Evolutionary conservation across 1,140 invertebrate genomes (phyloP), one percentile per base, ranked within the genome.

Genomic region (Temnothorax longispinosus): DNA sequence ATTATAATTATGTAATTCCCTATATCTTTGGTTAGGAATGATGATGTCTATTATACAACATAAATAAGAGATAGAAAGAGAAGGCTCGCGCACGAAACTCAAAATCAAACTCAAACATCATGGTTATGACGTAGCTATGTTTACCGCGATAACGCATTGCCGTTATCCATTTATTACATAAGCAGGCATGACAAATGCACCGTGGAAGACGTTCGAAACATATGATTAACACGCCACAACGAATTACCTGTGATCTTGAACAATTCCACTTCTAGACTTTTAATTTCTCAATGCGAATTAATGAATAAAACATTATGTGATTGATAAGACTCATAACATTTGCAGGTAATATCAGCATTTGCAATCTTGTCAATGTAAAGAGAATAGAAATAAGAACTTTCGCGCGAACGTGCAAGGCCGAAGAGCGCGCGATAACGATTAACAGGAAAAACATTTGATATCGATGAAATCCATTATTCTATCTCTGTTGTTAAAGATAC

Each of bases 391-490:
- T 47, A 56, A 56, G 41, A 32, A 44, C 18, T 44, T 41, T 15
- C 18, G 7, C 2, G 13, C 6, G 35, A 60, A 56, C 47, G 41
- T 47, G 47, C 35, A 69, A 54, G 44, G 32, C 18, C 27, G 5
- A 47, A 47, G 7, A 11, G 13, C 11, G n/a, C 35, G 41, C 62
- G 47, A 72, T 72, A 80, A 69, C 11, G 13, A 35, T 74, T 41
- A 47, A 71, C 71, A 54, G 85, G 38, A 67, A 87, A 84, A 71
- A 86, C 32, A 78, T 60, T 78, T 50, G 8, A 81, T 81, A 54
- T 87, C 38, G 69, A 2, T 62, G 47, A 47, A 44, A 58, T 75
- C 11, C 32, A 62, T 52, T 62, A n/a, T 77, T 78, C 7, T 60
- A 60, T 75, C 54, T 56, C 6, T 47, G 15, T 44, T 35, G 15